Evolutionary conservation across 2,888 invertebrate genomes (phyloP).

Genomic region (Sturmia bella): DNA sequence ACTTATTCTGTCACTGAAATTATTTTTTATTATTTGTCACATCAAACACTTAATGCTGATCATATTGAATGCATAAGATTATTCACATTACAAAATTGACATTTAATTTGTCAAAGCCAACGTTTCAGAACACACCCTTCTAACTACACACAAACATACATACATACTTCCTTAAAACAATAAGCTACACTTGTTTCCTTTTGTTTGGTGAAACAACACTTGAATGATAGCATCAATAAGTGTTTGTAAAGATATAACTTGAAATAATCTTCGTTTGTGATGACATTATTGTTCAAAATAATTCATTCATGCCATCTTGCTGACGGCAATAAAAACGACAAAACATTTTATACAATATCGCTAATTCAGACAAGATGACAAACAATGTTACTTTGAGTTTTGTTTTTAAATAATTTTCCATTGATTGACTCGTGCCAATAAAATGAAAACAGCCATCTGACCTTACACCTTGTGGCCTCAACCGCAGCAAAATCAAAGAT

Average conservation of each 20-base stretch:
- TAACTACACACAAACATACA: background rate
- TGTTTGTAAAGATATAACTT: conserved; percentile 24
- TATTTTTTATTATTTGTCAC: no score
- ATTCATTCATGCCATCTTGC: conserved; percentile 48
- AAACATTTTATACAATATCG: background rate
- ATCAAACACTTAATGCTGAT: conserved; percentile 14
- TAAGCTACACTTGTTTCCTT: conserved; percentile 13
- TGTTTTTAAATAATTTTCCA: conserved; percentile 24
- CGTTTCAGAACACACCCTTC: conserved; percentile 41
- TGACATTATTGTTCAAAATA: conserved; percentile 52
- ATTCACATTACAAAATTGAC: conserved; percentile 27
- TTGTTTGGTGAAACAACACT: conserved; percentile 15
- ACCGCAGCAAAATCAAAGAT: conserved; percentile 22
- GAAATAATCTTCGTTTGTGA: conserved; percentile 28
- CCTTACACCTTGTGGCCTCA: conserved; percentile 65
- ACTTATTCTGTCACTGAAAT: no score
- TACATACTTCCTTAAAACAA: no score
- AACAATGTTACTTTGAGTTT: background rate
- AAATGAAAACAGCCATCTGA: conserved; percentile 51
- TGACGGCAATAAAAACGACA: conserved; percentile 19
- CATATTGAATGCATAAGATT: conserved; percentile 5
- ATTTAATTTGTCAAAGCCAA: conserved; percentile 38
- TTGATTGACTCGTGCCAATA: conserved; percentile 71
- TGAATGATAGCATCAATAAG: conserved; percentile 14
- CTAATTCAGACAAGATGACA: conserved; percentile 10